Base-by-base conservation (phyloP, 2,888 invertebrate species). In the Hydropsyche betteni region DNA sequence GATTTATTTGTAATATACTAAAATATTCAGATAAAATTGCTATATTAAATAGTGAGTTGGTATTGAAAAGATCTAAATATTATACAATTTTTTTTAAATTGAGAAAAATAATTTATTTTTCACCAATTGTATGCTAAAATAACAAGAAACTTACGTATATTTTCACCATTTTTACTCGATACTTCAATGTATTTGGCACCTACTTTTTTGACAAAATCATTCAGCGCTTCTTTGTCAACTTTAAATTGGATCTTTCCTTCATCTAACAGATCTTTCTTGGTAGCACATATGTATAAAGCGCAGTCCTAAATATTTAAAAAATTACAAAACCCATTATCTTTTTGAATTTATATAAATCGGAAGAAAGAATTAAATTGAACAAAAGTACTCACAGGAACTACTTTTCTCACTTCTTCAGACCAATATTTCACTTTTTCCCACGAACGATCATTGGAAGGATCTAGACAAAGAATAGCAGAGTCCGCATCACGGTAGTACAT, bases 201-300 rank as follows among this genome's bases (percentile, higher is more conserved):
- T 4, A 53, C 10, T 10, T 33, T 7, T 33, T 70, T 16, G 7
- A 34, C 36, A 70, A 53, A 70, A 24, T 70, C 16, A 33, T 52
- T 24, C 5, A 70, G 34, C 10, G 2, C 53, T 12, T 14, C 6
- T n/a, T 12, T 51, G 6, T 70, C 53, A 34, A 70, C 53, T 16
- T 2, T n/a, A 24, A 10, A 70, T 24, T 14, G 4, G 12, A 70
- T 51, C n/a, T 53, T n/a, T n/a, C 53, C 53, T 34, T 14, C 10
- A 12, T 70, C 70, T 16, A 70, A 16, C 5, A 70, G 12, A 33
- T 70, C 70, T 70, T 70, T 70, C 53, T 70, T 70, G 2, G 70
- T 70, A 33, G 70, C 70, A 53, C 70, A 70, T 12, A 70, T 34
- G 53, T 52, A 70, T 4, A 70, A 51, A 10, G 33, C 34, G 34